A percentile compares a stretch with the other conserved stretches of the same genome.
Evolutionary conservation across 2,888 invertebrate genomes (phyloP).

Genomic region (Dasypolia templi): DNA sequence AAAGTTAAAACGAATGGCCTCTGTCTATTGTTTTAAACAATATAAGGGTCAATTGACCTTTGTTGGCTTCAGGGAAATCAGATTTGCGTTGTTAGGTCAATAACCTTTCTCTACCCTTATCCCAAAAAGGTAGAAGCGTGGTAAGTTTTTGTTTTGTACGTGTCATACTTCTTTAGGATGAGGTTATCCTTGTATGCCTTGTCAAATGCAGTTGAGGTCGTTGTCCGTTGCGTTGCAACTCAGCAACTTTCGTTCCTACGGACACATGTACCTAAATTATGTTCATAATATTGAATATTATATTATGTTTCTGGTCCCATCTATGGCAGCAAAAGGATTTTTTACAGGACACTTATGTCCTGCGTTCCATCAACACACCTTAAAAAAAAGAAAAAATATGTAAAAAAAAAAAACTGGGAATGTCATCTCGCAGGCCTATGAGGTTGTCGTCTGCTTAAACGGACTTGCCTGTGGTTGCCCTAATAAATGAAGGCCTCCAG

Average conservation of each 20-base stretch:
- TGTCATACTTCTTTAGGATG: neutral
- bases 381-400: neutral
- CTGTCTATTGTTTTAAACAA: conserved; percentile 11
- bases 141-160: conserved; percentile 14
- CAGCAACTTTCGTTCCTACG: neutral
- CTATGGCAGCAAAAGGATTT: neutral
- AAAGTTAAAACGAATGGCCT: neutral
- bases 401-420: too few species aligned
- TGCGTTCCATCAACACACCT: neutral
- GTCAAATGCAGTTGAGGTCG: neutral
- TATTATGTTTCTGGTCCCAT: neutral
- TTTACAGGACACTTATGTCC: neutral
- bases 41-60: conserved; percentile 33
- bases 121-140: neutral
- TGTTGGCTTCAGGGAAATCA: conserved; percentile 18
- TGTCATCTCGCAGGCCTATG: too few species aligned
- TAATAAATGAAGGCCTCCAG: too few species aligned
- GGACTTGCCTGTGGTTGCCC: too few species aligned
- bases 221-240: neutral
- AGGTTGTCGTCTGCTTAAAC: too few species aligned
- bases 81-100: conserved; percentile 14
- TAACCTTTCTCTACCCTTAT: neutral
- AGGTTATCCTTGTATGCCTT: neutral
- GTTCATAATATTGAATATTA: too few species aligned
- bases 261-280: too few species aligned